Percentiles rank a stretch among this genome's conserved stretches.
Conservation (phyloP, 1,140 invertebrate species). For the Drosophila athabasca region DNA sequence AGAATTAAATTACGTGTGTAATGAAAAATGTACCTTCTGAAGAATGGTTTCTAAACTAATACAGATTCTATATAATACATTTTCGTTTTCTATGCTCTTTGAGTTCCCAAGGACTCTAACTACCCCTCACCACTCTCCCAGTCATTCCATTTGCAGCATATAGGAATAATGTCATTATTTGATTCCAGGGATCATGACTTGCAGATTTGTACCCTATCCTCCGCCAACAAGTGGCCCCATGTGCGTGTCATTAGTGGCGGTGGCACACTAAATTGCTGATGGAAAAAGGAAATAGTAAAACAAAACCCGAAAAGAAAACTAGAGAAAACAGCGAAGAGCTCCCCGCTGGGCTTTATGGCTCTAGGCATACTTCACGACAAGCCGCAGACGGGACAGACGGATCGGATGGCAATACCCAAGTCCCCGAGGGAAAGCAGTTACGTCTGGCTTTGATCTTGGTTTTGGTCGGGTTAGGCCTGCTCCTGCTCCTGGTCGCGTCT, state of each 20-base stretch:
- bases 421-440: conserved; percentile 1
- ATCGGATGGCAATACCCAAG: neutral
- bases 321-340: conserved; percentile 23
- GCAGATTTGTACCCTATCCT: too few species aligned
- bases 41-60: too few species aligned
- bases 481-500: too few species aligned
- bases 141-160: too few species aligned
- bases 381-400: conserved; percentile 36
- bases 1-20: too few species aligned
- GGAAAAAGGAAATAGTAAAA: conserved; percentile 32
- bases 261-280: conserved; percentile 42
- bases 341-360: conserved; percentile 43
- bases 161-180: too few species aligned
- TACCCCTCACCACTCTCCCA: too few species aligned
- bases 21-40: too few species aligned
- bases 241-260: conserved; percentile 15
- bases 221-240: neutral
- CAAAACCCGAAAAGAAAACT: conserved; percentile 16
- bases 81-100: too few species aligned
- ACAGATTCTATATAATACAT: too few species aligned
- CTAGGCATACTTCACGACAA: conserved; percentile 12
- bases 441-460: conserved; percentile 19
- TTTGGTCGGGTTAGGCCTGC: conserved; percentile 4
- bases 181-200: too few species aligned
- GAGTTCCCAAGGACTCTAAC: too few species aligned